Conservation (phyloP, 1,140 invertebrate genomes). For the Caenorhabditis inopinata region DNA sequence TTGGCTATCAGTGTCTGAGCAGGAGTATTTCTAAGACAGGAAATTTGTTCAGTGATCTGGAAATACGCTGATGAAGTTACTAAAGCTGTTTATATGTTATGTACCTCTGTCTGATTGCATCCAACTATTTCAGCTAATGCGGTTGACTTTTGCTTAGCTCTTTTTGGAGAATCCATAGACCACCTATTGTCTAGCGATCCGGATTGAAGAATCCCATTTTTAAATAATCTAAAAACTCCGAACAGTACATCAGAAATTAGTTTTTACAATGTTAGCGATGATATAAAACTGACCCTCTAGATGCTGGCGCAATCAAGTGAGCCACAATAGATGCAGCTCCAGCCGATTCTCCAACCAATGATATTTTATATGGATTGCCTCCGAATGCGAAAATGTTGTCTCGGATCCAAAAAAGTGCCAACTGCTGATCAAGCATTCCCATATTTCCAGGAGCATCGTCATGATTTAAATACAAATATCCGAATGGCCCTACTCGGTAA, state of each 20-base stretch:
- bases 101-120: slow-evolving; percentile 57
- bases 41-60: slow-evolving; percentile 50
- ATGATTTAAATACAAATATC: slow-evolving; percentile 62
- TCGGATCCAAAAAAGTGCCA: slow-evolving; percentile 88
- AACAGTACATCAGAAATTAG: not conserved
- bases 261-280: no score
- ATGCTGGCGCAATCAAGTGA: slow-evolving; percentile 85
- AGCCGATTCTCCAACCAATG: slow-evolving; percentile 93
- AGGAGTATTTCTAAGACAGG: slow-evolving; percentile 50
- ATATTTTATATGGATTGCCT: slow-evolving; percentile 83
- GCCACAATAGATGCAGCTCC: slow-evolving; percentile 88
- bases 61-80: no score
- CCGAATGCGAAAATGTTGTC: slow-evolving; percentile 90
- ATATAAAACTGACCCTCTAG: slow-evolving; percentile 71
- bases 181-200: slow-evolving; percentile 67
- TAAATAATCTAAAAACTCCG: slow-evolving; percentile 73
- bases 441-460: slow-evolving; percentile 87
- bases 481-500: slow-evolving; percentile 64
- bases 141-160: slow-evolving; percentile 57
- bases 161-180: slow-evolving; percentile 62
- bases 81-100: not conserved
- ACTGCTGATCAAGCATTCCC: slow-evolving; percentile 78
- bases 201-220: slow-evolving; percentile 73
- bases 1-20: slow-evolving; percentile 55
- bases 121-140: slow-evolving; percentile 57